phyloP scores from a whole-genome alignment of 2,113 vertebrate genomes.

The Poecilia latipinna region DNA sequence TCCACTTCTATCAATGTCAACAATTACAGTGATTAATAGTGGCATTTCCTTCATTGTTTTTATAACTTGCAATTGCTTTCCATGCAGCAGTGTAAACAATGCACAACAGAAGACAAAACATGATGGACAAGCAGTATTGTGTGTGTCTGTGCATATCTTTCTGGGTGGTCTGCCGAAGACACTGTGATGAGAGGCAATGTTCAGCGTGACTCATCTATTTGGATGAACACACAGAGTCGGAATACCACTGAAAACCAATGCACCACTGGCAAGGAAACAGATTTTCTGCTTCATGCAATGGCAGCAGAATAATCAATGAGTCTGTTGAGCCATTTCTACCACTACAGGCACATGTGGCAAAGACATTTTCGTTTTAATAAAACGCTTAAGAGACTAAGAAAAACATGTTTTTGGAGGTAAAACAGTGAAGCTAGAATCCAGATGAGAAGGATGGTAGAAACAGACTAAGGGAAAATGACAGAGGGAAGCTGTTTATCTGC shows the following conservation, averaged over 20 bases:
- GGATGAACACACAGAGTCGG: constrained; percentile 35
- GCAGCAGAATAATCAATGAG: constrained; percentile 54
- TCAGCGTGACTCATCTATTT: constrained; percentile 49
- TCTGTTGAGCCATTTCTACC: constrained; percentile 26
- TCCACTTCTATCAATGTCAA: constrained; percentile 46
- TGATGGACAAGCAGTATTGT: constrained; percentile 34
- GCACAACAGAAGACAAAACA: constrained; percentile 22
- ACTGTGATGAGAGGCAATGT: constrained; percentile 32
- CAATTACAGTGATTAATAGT: constrained; percentile 65
- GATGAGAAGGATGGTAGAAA: background rate
- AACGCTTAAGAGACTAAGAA: background rate
- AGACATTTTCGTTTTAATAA: background rate
- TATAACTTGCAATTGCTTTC: constrained; percentile 37
- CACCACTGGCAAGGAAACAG: constrained; percentile 29
- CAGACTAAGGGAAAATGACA: background rate
- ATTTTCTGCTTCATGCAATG: constrained; percentile 52
- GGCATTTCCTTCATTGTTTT: constrained; percentile 63
- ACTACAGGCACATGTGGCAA: background rate
- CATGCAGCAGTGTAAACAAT: constrained; percentile 37
- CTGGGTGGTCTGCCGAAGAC: background rate
- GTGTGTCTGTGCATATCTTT: background rate
- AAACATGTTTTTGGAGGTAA: background rate
- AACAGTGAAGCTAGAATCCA: background rate
- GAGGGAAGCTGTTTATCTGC: background rate
- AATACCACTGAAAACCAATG: constrained; percentile 33